phyloP scores from a whole-genome alignment of 2,113 vertebrate genomes.

The Cyprinodon brontotheroides region DNA sequence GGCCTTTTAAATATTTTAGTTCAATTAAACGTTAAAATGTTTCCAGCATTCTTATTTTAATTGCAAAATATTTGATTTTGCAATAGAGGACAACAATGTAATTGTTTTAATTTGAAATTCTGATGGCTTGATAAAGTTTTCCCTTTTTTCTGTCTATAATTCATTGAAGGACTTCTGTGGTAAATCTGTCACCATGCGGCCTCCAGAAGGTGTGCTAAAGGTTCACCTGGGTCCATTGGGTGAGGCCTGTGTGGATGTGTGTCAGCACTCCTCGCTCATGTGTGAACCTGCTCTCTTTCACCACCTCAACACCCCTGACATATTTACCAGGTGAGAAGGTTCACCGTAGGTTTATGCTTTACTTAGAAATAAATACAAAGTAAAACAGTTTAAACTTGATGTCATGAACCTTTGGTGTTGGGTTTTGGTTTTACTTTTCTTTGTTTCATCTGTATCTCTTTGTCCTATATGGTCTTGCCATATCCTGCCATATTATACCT shows the following conservation, averaged over 20 bases:
- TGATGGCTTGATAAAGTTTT: not conserved
- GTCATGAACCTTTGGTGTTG: no score
- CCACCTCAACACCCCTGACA: slow-evolving; percentile 67
- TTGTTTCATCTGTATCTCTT: no score
- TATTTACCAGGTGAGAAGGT: slow-evolving; percentile 66
- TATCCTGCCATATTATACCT: no score
- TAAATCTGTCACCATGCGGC: slow-evolving; percentile 63
- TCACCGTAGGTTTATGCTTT: not conserved
- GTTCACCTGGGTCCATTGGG: slow-evolving; percentile 67
- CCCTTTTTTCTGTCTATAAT: slow-evolving; percentile 7
- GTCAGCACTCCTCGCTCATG: slow-evolving; percentile 59
- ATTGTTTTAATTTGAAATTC: not conserved
- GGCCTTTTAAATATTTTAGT: not conserved
- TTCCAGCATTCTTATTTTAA: not conserved
- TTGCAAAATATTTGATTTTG: not conserved
- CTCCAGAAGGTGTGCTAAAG: slow-evolving; percentile 58
- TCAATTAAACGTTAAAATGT: not conserved
- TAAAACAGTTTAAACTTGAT: not conserved
- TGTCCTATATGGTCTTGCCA: not conserved
- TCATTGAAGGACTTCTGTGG: slow-evolving; percentile 70
- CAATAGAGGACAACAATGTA: not conserved
- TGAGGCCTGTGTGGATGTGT: slow-evolving; percentile 69
- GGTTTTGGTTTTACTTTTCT: no score
- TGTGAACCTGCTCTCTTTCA: slow-evolving; percentile 76
- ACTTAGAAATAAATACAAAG: not conserved